phyloP scores from a whole-genome alignment of 2,113 vertebrate species.

The Chloebia gouldiae region DNA sequence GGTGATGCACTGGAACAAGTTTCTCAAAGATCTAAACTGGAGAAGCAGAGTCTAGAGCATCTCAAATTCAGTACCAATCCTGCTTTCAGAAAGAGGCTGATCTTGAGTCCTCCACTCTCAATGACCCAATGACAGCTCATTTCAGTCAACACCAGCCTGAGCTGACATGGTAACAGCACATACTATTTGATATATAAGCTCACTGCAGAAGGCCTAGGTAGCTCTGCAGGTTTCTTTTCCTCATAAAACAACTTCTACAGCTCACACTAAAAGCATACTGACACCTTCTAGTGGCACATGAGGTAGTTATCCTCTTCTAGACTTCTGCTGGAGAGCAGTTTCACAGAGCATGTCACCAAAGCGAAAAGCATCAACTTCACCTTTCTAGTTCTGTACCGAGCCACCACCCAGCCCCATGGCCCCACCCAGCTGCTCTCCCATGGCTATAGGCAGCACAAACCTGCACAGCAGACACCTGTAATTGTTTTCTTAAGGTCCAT shows the following conservation, averaged over 20 bases:
- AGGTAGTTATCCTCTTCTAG: neutral
- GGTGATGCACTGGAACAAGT: neutral
- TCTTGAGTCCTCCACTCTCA: neutral
- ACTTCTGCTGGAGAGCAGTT: neutral
- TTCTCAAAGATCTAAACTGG: neutral
- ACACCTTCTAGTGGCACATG: neutral
- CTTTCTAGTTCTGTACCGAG: slow-evolving; percentile 31
- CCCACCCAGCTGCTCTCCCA: neutral
- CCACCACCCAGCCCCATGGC: neutral
- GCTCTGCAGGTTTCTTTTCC: neutral
- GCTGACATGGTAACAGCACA: neutral
- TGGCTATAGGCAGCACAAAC: neutral
- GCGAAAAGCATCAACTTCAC: neutral
- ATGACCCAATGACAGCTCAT: neutral
- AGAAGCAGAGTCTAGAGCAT: neutral
- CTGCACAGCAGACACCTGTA: neutral
- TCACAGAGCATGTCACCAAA: neutral
- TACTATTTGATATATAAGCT: neutral
- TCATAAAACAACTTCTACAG: neutral
- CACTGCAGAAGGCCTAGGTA: neutral
- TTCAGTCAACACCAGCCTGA: neutral
- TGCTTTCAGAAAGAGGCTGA: neutral
- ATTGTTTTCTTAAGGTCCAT: neutral
- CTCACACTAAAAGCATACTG: neutral
- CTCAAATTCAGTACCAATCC: neutral